These are phyloP conservation scores for Ormyrus thymus DNA, from an alignment of 2,888 invertebrate species.

Conservation along the genomic window DNA sequence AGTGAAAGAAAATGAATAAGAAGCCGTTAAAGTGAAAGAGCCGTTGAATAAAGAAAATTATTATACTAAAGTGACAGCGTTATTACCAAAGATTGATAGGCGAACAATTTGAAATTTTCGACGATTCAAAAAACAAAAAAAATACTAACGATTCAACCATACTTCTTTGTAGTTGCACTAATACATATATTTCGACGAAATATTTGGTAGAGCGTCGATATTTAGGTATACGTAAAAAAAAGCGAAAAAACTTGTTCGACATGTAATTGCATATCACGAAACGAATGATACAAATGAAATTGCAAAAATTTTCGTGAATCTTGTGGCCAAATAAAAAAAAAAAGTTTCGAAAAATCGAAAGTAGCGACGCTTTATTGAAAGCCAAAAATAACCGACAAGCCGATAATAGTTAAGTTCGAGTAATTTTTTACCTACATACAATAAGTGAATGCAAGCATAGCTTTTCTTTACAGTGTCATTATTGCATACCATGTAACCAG, in stretches of 20 bases:
- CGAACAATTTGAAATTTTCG: conserved; percentile 46
- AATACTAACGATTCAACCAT: conserved; percentile 23
- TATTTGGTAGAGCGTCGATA: conserved; percentile 53
- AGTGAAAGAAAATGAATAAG: conserved; percentile 39
- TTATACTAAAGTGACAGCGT: conserved; percentile 54
- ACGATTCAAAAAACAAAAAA: conserved; percentile 12
- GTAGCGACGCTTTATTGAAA: conserved; percentile 46
- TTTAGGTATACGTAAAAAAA: conserved; percentile 45
- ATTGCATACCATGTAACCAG: conserved; percentile 27
- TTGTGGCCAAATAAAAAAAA: conserved; percentile 6
- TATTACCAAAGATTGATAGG: conserved; percentile 43
- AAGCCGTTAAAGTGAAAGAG: conserved; percentile 55
- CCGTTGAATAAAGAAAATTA: conserved; percentile 51
- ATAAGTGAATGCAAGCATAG: background rate
- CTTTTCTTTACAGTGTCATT: conserved; percentile 22
- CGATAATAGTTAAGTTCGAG: conserved; percentile 23
- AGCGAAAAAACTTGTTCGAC: conserved; percentile 34
- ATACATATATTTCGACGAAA: conserved; percentile 50
- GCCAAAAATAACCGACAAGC: conserved; percentile 1
- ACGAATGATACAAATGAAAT: conserved; percentile 30
- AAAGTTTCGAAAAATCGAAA: conserved; percentile 24
- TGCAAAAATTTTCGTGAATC: conserved; percentile 49
- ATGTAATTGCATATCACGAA: conserved; percentile 49
- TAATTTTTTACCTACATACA: conserved; percentile 19
- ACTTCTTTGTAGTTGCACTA: conserved; percentile 52